A percentile compares a stretch with the other conserved stretches of the same genome.
Conservation (phyloP, 2,113 vertebrate genomes). For the Otolemur garnettii region DNA sequence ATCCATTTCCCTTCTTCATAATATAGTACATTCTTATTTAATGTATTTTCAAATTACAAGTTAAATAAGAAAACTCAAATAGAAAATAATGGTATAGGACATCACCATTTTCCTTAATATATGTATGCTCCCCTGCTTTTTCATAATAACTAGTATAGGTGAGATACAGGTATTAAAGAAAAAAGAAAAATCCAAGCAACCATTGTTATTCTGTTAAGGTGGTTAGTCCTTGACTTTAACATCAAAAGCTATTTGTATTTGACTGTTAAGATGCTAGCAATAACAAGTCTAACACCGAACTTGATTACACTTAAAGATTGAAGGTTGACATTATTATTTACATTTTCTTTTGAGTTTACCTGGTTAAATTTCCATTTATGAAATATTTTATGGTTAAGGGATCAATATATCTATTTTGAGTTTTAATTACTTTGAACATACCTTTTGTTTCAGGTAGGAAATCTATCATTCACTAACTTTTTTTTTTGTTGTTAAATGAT, state of each 20-base stretch:
- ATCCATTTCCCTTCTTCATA: not conserved
- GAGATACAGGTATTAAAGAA: not conserved
- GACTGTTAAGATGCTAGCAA: not conserved
- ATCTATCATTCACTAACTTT: not conserved
- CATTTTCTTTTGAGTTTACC: not conserved
- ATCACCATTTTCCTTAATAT: not conserved
- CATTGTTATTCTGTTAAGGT: not conserved
- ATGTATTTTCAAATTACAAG: slow-evolving; percentile 25
- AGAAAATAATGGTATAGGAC: not conserved
- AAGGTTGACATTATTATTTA: slow-evolving; percentile 11
- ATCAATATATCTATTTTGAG: not conserved
- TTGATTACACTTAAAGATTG: not conserved
- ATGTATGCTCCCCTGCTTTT: not conserved
- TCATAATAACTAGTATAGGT: not conserved
- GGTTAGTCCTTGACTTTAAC: not conserved
- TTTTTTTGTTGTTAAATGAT: no score
- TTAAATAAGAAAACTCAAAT: slow-evolving; percentile 32
- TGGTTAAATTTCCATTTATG: slow-evolving; percentile 34
- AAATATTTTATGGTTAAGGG: not conserved
- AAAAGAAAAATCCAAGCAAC: not conserved
- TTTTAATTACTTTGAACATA: slow-evolving; percentile 41
- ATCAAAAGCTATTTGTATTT: not conserved
- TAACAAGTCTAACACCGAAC: not conserved
- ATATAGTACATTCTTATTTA: slow-evolving; percentile 9
- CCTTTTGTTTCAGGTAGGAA: slow-evolving; percentile 46